Percentiles rank a stretch among this genome's conserved stretches.
Conservation (phyloP, 2,797 vertebrate genomes). For the Lithobates pipiens region DNA sequence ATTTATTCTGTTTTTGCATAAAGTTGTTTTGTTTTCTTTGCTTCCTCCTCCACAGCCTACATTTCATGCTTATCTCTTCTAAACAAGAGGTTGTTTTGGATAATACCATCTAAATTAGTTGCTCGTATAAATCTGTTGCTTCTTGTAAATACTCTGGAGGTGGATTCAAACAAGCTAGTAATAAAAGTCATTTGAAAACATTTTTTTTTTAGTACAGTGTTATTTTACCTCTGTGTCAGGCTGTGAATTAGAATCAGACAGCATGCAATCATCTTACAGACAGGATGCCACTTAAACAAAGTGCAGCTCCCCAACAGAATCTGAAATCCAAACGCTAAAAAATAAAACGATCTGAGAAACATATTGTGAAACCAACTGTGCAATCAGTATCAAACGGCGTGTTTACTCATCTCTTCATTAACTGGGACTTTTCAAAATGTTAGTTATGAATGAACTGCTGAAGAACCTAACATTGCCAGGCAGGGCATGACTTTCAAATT, state of each 20-base stretch:
- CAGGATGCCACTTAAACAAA: slow-evolving; percentile 51
- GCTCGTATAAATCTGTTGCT: slow-evolving; percentile 43
- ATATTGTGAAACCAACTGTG: slow-evolving; percentile 51
- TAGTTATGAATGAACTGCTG: slow-evolving; percentile 39
- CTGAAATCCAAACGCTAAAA: slow-evolving; percentile 44
- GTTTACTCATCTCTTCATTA: slow-evolving; percentile 53
- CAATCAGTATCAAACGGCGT: slow-evolving; percentile 47
- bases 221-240: slow-evolving; percentile 47
- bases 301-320: slow-evolving; percentile 18
- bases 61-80: slow-evolving; percentile 46
- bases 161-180: slow-evolving; percentile 51
- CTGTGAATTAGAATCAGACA: slow-evolving; percentile 59
- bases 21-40: slow-evolving; percentile 11
- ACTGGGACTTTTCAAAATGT: slow-evolving; percentile 34
- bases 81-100: slow-evolving; percentile 52
- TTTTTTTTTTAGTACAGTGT: slow-evolving; percentile 32
- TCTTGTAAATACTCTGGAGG: slow-evolving; percentile 51
- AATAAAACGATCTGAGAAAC: slow-evolving; percentile 34
- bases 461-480: slow-evolving; percentile 18
- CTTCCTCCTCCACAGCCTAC: slow-evolving; percentile 18
- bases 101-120: slow-evolving; percentile 48
- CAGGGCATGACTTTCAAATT: slow-evolving; percentile 42
- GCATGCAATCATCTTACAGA: slow-evolving; percentile 50
- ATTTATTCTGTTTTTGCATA: slow-evolving; percentile 29
- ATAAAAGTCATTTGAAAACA: slow-evolving; percentile 57